phyloP scores from a whole-genome alignment of 2,888 invertebrate genomes.

The Microdon myrmicae region DNA sequence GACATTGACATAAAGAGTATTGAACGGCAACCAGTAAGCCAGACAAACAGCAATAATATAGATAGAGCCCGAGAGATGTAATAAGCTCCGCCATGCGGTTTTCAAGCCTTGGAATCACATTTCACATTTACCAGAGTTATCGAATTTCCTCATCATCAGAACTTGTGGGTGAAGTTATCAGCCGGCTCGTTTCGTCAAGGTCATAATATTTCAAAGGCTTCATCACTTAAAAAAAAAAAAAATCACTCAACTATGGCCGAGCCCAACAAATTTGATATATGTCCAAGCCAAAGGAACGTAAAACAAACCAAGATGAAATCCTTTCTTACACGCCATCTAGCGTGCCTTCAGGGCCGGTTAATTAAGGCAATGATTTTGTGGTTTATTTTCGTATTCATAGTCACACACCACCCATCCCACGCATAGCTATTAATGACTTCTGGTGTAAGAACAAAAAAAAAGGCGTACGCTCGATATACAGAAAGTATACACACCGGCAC shows the following conservation, averaged over 20 bases:
- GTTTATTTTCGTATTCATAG: slow-evolving; percentile 18
- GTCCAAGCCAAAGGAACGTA: neutral
- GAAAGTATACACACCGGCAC: neutral
- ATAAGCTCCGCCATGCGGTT: too few relatives aligned
- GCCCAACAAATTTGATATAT: slow-evolving; percentile 36
- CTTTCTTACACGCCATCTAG: slow-evolving; percentile 24
- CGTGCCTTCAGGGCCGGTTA: slow-evolving; percentile 30
- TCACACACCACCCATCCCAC: slow-evolving; percentile 26
- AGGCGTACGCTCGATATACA: slow-evolving; percentile 12
- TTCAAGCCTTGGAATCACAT: too few relatives aligned
- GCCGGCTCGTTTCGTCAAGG: too few relatives aligned
- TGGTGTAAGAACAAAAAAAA: too few relatives aligned
- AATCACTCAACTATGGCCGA: too few relatives aligned
- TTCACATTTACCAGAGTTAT: too few relatives aligned
- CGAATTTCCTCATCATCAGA: too few relatives aligned
- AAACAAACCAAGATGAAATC: slow-evolving; percentile 9
- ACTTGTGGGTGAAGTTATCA: too few relatives aligned
- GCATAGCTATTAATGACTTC: slow-evolving; percentile 21
- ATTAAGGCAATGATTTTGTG: slow-evolving; percentile 29
- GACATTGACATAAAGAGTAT: slow-evolving; percentile 39
- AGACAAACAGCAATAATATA: too few relatives aligned
- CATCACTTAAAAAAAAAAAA: too few relatives aligned
- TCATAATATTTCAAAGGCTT: too few relatives aligned
- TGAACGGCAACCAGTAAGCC: slow-evolving; percentile 28
- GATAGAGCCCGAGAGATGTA: too few relatives aligned